Evolutionary conservation across 1,140 invertebrate genomes (phyloP), one percentile per base, ranked within the genome.

Genomic region (Tetragonula clypearis): DNA sequence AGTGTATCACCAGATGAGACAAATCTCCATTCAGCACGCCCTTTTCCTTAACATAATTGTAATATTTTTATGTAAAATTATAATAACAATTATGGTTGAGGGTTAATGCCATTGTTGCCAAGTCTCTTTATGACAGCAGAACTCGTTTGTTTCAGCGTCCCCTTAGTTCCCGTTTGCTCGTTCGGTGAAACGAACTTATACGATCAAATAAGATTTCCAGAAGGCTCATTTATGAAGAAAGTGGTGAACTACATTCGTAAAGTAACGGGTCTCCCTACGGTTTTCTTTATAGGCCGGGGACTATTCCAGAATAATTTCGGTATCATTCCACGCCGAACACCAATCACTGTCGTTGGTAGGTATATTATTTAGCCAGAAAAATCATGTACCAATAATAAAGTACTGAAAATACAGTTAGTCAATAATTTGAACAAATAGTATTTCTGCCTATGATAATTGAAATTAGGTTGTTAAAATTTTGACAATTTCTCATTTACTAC

Each of bases 161-260:
- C 97, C 0, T 93, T 99, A 81, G 98, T 99, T 4, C 99, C 98
- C 26, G 97, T 98, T 2, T 97, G 98, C 92, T 97, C 97, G 0
- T 99, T 99, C 94, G 98, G 98, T 1, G 99, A 99, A 94, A 98
- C 97, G n/a, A 98, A 99, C 90, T 92, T 99, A 1, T 99, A 97
- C 93, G 95, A 97, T 86, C 98, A 99, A 90, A 90, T 97, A 8
- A 89, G 95, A 15, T 97, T 97, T 93, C 96, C 97, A 0, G 95
- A 97, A 71, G 97, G 97, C 30, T 97, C 97, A 3, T 86, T 93
- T 1, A 86, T 99, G 0, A 94, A 97, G 21, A 95, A 93, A 19
- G 87, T 98, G 21, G 98, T 99, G 93, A 95, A 97, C 73, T 94
- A 92, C 17, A 91, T 98, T 1, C 97, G 97, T 58, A 96, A 96